phyloP scores from a whole-genome alignment of 2,113 vertebrate genomes.

The Dinomys branickii region DNA sequence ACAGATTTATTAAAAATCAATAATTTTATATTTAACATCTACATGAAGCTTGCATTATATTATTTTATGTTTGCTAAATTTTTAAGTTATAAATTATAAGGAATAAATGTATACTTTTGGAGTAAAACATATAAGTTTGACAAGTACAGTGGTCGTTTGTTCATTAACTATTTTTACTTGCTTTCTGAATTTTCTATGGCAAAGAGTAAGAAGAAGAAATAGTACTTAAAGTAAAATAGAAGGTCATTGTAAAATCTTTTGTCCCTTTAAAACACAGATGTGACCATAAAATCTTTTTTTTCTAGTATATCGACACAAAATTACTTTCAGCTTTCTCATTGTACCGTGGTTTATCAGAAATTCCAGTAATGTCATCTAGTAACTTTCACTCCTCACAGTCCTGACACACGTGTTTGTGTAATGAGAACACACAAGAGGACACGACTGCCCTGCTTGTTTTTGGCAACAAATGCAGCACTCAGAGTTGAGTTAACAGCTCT shows the following conservation, averaged over 20 bases:
- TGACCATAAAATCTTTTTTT: background rate
- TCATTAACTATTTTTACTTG: background rate
- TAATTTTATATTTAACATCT: slow-evolving; percentile 19
- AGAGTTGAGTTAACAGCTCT: background rate
- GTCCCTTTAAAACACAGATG: background rate
- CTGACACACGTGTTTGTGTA: background rate
- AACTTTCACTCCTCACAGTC: background rate
- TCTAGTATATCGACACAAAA: background rate
- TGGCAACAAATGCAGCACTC: slow-evolving; percentile 1
- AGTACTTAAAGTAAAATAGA: background rate
- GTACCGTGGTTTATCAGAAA: background rate
- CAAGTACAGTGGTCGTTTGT: background rate
- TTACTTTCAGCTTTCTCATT: background rate
- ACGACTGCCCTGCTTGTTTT: slow-evolving; percentile 18
- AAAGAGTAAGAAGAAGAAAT: background rate
- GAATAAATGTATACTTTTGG: background rate
- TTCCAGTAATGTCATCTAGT: background rate
- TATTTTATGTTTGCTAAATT: background rate
- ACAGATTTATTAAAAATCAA: background rate
- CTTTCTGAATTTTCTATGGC: slow-evolving; percentile 26
- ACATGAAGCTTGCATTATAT: background rate
- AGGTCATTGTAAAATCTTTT: slow-evolving; percentile 6
- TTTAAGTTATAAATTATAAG: slow-evolving; percentile 34
- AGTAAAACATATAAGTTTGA: background rate
- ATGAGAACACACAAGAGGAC: background rate